Evolutionary conservation across 30 jellyfish, hydroid and myxozoan species (phyloP).

Genomic region (Catostylus mosaicus): DNA sequence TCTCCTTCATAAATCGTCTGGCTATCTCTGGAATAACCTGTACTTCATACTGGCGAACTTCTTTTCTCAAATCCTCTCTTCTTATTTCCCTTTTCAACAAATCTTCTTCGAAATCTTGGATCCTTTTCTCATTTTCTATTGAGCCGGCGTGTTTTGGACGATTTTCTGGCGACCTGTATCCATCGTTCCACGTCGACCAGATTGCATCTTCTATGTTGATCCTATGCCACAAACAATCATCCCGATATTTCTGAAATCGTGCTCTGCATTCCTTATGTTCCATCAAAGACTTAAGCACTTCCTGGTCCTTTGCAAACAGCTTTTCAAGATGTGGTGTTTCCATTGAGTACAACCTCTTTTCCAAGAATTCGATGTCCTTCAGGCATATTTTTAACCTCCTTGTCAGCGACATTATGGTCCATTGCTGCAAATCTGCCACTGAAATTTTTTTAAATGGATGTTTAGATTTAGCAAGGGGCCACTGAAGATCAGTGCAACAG

Average conservation of each 20-base stretch:
- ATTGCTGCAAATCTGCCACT: constrained; percentile 13
- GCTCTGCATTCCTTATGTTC: background rate
- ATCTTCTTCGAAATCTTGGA: background rate
- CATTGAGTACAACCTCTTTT: background rate
- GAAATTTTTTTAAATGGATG: no score
- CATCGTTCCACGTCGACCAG: constrained; percentile 14
- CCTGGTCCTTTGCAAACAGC: background rate
- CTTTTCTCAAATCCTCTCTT: background rate
- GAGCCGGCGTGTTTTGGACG: constrained; percentile 11
- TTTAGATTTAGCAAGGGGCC: no score
- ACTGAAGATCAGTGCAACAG: no score
- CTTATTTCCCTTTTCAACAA: background rate
- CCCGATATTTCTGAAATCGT: background rate
- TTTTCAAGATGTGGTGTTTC: background rate
- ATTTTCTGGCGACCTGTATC: constrained; percentile 2
- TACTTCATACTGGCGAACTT: background rate
- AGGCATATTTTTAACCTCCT: background rate
- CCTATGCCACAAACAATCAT: background rate
- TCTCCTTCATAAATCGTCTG: background rate
- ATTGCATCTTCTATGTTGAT: background rate
- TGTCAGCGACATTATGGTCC: background rate
- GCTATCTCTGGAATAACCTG: background rate
- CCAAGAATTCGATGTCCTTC: background rate
- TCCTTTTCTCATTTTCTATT: background rate
- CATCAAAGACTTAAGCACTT: background rate